phyloP scores from a whole-genome alignment of 2,797 vertebrate species.

The Epinephelus coioides region DNA sequence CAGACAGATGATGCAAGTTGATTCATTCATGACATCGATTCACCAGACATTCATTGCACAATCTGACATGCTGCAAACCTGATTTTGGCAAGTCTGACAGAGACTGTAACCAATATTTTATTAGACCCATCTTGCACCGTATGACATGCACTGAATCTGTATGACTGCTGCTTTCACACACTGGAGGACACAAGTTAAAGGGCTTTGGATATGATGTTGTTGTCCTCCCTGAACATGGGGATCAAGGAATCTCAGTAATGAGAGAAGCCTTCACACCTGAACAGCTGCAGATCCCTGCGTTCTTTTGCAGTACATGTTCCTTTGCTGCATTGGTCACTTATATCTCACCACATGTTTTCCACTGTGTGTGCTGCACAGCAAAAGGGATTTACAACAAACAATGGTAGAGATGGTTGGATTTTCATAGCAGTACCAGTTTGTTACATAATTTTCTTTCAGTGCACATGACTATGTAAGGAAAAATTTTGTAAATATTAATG shows the following conservation, averaged over 20 bases:
- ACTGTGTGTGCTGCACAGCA: neutral
- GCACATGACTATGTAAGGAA: neutral
- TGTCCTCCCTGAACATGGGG: constrained; percentile 2
- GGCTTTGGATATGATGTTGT: neutral
- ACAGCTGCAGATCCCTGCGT: neutral
- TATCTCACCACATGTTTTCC: neutral
- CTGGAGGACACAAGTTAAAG: neutral
- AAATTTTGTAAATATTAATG: neutral
- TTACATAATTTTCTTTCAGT: neutral
- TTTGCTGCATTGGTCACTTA: neutral
- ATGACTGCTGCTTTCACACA: neutral
- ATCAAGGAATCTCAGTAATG: constrained; percentile 6
- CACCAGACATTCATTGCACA: neutral
- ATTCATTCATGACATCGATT: neutral
- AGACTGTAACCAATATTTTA: neutral
- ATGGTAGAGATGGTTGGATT: neutral
- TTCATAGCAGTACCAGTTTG: neutral
- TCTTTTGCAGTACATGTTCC: neutral
- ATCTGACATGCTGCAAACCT: neutral
- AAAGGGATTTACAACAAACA: neutral
- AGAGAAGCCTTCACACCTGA: constrained; percentile 4
- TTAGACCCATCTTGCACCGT: neutral
- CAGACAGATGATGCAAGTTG: neutral
- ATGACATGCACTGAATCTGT: neutral
- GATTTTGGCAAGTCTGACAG: neutral